Base-by-base conservation (phyloP, 2,888 invertebrate species). In the Beris morrisii region DNA sequence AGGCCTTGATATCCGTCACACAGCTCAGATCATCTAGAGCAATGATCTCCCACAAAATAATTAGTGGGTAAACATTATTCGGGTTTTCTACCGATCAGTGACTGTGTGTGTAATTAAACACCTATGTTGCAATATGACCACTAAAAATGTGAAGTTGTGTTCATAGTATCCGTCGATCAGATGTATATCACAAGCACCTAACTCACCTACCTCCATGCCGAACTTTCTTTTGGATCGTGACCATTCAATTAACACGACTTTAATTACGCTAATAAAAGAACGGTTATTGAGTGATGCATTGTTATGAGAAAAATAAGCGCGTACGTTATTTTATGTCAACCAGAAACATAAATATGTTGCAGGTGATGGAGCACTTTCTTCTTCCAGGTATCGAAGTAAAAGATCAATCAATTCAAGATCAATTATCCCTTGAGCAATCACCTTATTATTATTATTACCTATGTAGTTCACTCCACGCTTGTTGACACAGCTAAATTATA, bases 211-310 rank as follows among this genome's bases (percentile, higher is more conserved):
- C 32, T 13, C 31, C 11, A 61, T 50, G 22, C 13, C 13, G 13
- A 52, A 61, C 50, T 61, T 61, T 52, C 61, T 61, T 61, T 52
- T 4, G 7, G 22, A 50, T 61, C 61, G 61, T 61, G 61, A 61
- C 61, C 38, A 61, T 61, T 61, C 61, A 61, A 61, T 61, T 61
- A 61, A 61, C 61, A 61, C 61, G 61, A 61, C 61, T 61, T 61
- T 61, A 61, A 61, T 61, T 61, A 52, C 61, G 52, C 61, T 52
- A 28, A 61, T 31, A 61, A 50, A 38, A 61, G n/a, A 32, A 61
- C 43, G 32, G 38, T 38, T 38, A 38, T 38, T 9, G 38, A 38
- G 4, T 38, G 22, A 1, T 38, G 9, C 38, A 9, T 38, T 38
- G 9, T 38, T 38, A 38, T 9, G 38, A 38, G 9, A 38, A 38